phyloP scores from a whole-genome alignment of 2,888 invertebrate genomes.

The Lepidochrysops patricia region DNA sequence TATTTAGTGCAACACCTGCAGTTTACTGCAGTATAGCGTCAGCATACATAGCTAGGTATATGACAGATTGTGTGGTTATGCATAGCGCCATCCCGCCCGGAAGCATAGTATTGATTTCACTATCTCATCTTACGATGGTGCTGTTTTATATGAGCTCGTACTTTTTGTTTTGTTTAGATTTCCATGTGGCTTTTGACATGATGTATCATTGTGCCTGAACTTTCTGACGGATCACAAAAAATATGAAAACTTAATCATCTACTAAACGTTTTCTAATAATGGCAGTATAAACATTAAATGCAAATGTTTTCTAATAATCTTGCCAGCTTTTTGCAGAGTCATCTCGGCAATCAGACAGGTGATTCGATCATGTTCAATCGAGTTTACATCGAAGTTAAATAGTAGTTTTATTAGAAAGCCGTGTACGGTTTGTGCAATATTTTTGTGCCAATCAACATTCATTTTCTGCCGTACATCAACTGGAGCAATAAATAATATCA shows the following conservation, averaged over 20 bases:
- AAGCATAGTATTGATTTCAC: conserved; percentile 38
- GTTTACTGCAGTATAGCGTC: neutral
- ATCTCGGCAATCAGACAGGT: neutral
- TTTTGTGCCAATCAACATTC: conserved; percentile 1
- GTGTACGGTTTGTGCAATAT: neutral
- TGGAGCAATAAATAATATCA: neutral
- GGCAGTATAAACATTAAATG: too few species aligned
- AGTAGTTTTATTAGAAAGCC: neutral
- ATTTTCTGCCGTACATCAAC: neutral
- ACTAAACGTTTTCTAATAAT: too few species aligned
- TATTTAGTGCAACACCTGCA: neutral
- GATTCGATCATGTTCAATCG: neutral
- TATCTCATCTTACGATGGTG: conserved; percentile 16
- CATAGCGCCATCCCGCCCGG: conserved; percentile 24
- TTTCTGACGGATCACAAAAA: too few species aligned
- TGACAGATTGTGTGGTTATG: conserved; percentile 21
- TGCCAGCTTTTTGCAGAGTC: neutral
- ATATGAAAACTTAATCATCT: too few species aligned
- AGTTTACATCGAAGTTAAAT: neutral
- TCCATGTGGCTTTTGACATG: neutral
- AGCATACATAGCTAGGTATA: conserved; percentile 8
- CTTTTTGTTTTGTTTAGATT: neutral
- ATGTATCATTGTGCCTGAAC: neutral
- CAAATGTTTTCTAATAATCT: neutral
- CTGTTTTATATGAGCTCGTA: conserved; percentile 26